A percentile compares a stretch with the other conserved stretches of the same genome.
phyloP scores from a whole-genome alignment of 1,140 invertebrate genomes.

The Platyura marginata region DNA sequence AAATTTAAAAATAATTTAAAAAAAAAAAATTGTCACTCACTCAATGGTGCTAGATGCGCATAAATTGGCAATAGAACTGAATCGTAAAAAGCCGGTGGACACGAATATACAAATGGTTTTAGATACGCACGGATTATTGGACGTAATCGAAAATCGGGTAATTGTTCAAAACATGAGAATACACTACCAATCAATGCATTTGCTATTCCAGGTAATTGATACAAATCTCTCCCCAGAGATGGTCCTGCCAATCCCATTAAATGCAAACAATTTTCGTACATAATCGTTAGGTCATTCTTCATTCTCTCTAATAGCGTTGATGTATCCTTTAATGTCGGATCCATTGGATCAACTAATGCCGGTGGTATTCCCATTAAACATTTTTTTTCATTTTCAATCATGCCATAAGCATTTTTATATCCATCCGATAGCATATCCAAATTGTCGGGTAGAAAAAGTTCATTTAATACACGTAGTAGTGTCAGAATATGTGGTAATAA shows the following conservation, averaged over 20 bases:
- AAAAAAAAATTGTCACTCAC: slow-evolving; percentile 26
- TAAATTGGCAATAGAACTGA: slow-evolving; percentile 59
- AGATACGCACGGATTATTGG: slow-evolving; percentile 68
- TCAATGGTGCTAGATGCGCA: slow-evolving; percentile 54
- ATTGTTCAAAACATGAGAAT: slow-evolving; percentile 43
- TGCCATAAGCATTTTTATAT: slow-evolving; percentile 44
- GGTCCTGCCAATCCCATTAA: slow-evolving; percentile 59
- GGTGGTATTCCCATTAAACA: slow-evolving; percentile 39
- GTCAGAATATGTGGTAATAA: slow-evolving; percentile 57
- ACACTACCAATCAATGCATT: slow-evolving; percentile 42
- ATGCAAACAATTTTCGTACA: slow-evolving; percentile 58
- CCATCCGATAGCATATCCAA: slow-evolving; percentile 39
- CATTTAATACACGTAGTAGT: slow-evolving; percentile 57
- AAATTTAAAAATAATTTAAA: no score
- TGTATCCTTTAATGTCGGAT: slow-evolving; percentile 24
- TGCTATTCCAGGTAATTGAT: slow-evolving; percentile 43
- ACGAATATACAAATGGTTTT: slow-evolving; percentile 68
- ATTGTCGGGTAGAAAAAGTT: slow-evolving; percentile 51
- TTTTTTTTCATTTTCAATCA: slow-evolving; percentile 50
- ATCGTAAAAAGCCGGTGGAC: slow-evolving; percentile 57
- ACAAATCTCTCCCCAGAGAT: slow-evolving; percentile 66
- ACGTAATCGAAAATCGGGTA: slow-evolving; percentile 72
- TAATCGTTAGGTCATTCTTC: slow-evolving; percentile 53
- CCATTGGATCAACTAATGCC: slow-evolving; percentile 25
- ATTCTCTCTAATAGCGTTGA: slow-evolving; percentile 50